Percentiles rank a stretch among this genome's conserved stretches.
phyloP scores from a whole-genome alignment of 2,888 invertebrate genomes.

The Alviniconcha strummeri region DNA sequence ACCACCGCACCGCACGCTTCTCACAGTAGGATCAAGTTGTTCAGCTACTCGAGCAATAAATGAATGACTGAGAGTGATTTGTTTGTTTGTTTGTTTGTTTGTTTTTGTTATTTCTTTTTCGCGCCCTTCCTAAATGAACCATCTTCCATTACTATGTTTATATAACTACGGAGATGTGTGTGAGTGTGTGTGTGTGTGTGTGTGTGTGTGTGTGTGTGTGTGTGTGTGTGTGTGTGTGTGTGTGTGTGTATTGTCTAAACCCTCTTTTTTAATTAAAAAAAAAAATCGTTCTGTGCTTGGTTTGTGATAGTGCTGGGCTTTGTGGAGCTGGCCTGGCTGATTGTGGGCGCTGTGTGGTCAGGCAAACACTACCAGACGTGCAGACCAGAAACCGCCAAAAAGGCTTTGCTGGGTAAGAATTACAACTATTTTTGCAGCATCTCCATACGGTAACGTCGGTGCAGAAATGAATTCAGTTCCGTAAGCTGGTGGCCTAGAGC shows the following conservation, averaged over 20 bases:
- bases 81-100: not conserved
- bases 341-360: conserved; percentile 84
- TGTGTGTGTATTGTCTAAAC: not conserved
- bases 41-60: too few relatives aligned
- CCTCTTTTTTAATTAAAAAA: too few relatives aligned
- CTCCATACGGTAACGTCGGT: not conserved
- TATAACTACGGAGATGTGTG: not conserved
- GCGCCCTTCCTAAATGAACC: too few relatives aligned
- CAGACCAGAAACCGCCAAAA: conserved; percentile 81
- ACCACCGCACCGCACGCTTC: too few relatives aligned
- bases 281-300: too few relatives aligned
- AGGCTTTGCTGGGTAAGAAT: conserved; percentile 82
- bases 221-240: not conserved
- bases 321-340: conserved; percentile 84
- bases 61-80: too few relatives aligned
- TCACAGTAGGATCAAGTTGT: too few relatives aligned
- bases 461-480: too few relatives aligned
- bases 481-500: too few relatives aligned
- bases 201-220: not conserved
- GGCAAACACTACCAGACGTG: conserved; percentile 81
- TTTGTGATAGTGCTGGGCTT: conserved; percentile 80
- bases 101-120: not conserved
- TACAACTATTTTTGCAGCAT: too few relatives aligned
- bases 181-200: not conserved
- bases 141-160: too few relatives aligned